Evolutionary conservation across 2,797 vertebrate genomes (phyloP).

Genomic region (Carduelis carduelis): DNA sequence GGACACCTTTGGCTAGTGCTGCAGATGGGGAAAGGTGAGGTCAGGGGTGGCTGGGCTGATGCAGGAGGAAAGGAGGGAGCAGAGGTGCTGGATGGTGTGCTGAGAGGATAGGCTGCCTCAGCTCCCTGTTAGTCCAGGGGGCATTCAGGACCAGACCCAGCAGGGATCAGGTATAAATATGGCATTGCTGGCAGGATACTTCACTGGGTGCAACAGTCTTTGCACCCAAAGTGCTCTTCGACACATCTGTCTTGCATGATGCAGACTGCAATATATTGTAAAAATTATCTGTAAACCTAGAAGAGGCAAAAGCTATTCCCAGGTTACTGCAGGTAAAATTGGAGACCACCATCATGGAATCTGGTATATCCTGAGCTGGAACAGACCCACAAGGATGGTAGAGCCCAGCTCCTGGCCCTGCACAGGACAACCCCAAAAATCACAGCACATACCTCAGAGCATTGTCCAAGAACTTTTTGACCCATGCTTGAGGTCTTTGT

Average conservation of each 20-base stretch:
- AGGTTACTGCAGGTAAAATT: background rate
- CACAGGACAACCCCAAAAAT: background rate
- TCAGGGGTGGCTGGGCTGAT: background rate
- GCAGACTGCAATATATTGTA: background rate
- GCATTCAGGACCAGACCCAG: background rate
- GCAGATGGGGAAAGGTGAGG: background rate
- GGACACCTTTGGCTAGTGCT: background rate
- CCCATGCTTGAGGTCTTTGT: fast-evolving
- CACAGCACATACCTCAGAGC: background rate
- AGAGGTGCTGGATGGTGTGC: background rate
- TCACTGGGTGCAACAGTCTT: background rate
- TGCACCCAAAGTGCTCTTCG: background rate
- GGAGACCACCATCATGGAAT: background rate
- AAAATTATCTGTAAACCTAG: background rate
- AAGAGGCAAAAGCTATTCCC: background rate
- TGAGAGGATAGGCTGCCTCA: background rate
- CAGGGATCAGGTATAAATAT: background rate
- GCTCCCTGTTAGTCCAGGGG: background rate
- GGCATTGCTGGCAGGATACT: background rate
- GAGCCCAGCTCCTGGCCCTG: background rate
- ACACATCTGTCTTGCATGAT: background rate
- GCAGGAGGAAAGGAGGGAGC: background rate
- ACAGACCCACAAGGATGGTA: background rate
- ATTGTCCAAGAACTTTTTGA: fast-evolving
- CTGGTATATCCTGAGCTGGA: background rate